Conservation (phyloP, 2,797 vertebrate genomes). For the Aplochiton taeniatus region DNA sequence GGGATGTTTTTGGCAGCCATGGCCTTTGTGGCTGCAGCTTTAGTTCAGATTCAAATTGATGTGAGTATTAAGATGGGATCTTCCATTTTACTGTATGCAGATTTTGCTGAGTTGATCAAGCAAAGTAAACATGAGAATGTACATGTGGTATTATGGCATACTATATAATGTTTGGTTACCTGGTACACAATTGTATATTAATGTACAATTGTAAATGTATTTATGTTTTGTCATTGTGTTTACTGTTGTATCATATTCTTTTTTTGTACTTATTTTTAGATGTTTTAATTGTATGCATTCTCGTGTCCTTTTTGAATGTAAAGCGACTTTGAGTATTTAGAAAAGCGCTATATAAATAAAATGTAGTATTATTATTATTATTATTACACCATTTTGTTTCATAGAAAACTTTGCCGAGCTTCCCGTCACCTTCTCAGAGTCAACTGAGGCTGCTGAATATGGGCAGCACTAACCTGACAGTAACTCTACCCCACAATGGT, state of each 20-base stretch:
- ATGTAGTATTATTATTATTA: background rate
- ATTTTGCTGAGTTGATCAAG: background rate
- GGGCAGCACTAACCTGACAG: slow-evolving; percentile 45
- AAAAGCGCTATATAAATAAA: too few species aligned
- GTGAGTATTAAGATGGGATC: slow-evolving; percentile 77
- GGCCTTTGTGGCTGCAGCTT: slow-evolving; percentile 87
- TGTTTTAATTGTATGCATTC: too few species aligned
- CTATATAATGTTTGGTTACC: too few species aligned
- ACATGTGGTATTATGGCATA: too few species aligned
- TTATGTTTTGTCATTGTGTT: background rate
- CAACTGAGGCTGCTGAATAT: slow-evolving; percentile 88
- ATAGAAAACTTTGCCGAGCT: slow-evolving; percentile 87
- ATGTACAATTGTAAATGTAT: background rate
- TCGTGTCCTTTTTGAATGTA: too few species aligned
- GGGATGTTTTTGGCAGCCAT: slow-evolving; percentile 90
- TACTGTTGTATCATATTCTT: background rate
- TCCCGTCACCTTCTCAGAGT: slow-evolving; percentile 75
- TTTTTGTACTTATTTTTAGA: background rate
- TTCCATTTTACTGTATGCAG: background rate
- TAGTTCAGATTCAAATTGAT: slow-evolving; percentile 89
- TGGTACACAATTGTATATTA: too few species aligned
- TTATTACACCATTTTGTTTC: slow-evolving; percentile 26
- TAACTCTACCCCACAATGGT: slow-evolving; percentile 28
- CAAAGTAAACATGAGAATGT: background rate
- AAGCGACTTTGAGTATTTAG: too few species aligned